Conservation (phyloP, 1,140 invertebrate species). For the Bicyclus anynana region DNA sequence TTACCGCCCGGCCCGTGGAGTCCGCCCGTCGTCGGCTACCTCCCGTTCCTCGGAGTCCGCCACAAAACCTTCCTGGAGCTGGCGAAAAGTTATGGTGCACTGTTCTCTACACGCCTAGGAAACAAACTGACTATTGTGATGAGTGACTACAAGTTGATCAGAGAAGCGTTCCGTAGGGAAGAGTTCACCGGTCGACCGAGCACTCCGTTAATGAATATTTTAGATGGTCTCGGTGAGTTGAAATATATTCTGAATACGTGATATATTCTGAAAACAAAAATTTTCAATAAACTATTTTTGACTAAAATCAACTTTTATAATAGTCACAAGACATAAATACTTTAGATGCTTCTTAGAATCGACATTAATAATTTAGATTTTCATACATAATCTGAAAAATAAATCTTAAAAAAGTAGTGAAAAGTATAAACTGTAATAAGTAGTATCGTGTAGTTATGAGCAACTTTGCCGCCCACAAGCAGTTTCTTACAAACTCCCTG, state of each 20-base stretch:
- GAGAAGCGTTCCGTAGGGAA: constrained; percentile 89
- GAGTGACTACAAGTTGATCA: constrained; percentile 89
- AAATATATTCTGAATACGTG: neutral
- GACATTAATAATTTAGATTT: too few relatives aligned
- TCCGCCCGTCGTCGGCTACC: constrained; percentile 87
- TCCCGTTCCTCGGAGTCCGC: constrained; percentile 87
- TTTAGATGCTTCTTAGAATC: too few relatives aligned
- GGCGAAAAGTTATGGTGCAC: constrained; percentile 85
- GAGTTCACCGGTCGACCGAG: constrained; percentile 92
- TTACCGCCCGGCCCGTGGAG: constrained; percentile 93
- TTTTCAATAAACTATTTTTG: too few relatives aligned
- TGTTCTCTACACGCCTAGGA: constrained; percentile 90
- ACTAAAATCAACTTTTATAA: too few relatives aligned
- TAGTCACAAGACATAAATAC: too few relatives aligned
- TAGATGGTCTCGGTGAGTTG: constrained; percentile 93
- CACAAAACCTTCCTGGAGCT: constrained; percentile 88
- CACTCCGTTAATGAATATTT: constrained; percentile 89
- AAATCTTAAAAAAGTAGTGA: too few relatives aligned
- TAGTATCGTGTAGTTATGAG: neutral
- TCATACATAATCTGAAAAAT: too few relatives aligned
- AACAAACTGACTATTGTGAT: constrained; percentile 89
- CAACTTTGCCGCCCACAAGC: constrained; percentile 39
- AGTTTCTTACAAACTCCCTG: constrained; percentile 39
- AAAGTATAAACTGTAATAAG: neutral
- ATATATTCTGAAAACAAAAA: too few relatives aligned